phyloP scores from a whole-genome alignment of 2,888 invertebrate species.

The Emmelina monodactyla region DNA sequence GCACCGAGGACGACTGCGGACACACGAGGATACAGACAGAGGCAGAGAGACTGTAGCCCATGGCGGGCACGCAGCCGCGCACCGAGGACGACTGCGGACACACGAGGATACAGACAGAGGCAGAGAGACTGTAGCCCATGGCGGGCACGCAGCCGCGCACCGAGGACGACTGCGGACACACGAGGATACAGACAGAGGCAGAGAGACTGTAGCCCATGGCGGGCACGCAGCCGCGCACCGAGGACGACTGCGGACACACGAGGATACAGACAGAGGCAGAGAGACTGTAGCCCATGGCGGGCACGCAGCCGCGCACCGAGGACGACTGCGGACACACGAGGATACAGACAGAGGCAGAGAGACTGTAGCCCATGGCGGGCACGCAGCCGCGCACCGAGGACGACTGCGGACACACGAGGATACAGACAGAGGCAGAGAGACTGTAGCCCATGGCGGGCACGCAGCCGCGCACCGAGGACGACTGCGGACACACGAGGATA shows the following conservation, averaged over 20 bases:
- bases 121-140: conserved; percentile 95
- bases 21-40: too few relatives aligned
- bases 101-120: too few relatives aligned
- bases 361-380: conserved; percentile 94
- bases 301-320: conserved; percentile 78
- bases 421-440: too few relatives aligned
- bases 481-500: too few relatives aligned
- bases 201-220: conserved; percentile 97
- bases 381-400: conserved; percentile 76
- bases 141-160: conserved; percentile 84
- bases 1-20: conserved; percentile 64
- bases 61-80: conserved; percentile 83
- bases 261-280: too few relatives aligned
- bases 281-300: conserved; percentile 95
- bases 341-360: too few relatives aligned
- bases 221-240: conserved; percentile 80
- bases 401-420: too few relatives aligned
- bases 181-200: too few relatives aligned
- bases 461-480: conserved; percentile 74
- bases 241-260: conserved; percentile 41
- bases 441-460: conserved; percentile 93
- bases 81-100: conserved; percentile 65
- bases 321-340: too few relatives aligned
- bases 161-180: conserved; percentile 54
- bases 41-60: conserved; percentile 96